Evolutionary conservation across 1,140 invertebrate species (phyloP).

Genomic region (Aethina tumida): DNA sequence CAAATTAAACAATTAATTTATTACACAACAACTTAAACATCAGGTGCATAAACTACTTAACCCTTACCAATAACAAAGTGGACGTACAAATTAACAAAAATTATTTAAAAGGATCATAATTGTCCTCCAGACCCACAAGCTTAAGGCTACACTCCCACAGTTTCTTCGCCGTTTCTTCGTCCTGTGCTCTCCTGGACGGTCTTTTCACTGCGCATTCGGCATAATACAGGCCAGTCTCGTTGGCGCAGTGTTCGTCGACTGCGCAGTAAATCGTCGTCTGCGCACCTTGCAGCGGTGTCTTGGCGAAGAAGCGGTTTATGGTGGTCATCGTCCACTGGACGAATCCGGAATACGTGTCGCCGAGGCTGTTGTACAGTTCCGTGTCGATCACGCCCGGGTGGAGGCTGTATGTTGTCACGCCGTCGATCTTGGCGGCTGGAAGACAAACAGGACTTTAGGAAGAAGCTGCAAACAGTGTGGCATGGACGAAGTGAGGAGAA

Average conservation of each 20-base stretch:
- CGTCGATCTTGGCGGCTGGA: conserved; percentile 37
- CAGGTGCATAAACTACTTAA: no score
- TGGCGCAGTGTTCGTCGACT: conserved; percentile 53
- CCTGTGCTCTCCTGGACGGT: conserved; percentile 37
- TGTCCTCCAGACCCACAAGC: conserved; percentile 41
- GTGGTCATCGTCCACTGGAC: conserved; percentile 24
- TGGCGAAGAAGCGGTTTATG: conserved; percentile 40
- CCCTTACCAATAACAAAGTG: no score
- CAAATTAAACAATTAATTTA: no score
- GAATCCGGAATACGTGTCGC: conserved; percentile 40
- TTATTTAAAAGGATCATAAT: conserved; percentile 26
- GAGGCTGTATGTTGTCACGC: conserved; percentile 55
- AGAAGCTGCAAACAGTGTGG: no score
- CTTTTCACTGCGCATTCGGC: conserved; percentile 46
- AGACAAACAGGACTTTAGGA: no score
- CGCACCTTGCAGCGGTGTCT: conserved; percentile 57
- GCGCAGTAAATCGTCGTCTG: conserved; percentile 74
- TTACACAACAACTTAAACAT: no score
- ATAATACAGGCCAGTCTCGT: conserved; percentile 50
- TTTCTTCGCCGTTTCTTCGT: conserved; percentile 48
- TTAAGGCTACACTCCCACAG: conserved; percentile 66
- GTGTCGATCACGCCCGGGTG: conserved; percentile 68
- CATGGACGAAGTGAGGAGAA: no score
- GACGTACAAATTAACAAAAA: no score
- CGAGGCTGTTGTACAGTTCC: conserved; percentile 60